A percentile compares a stretch with the other conserved stretches of the same genome.
phyloP scores from a whole-genome alignment of 1,140 invertebrate genomes.

The Cotesia typhae region DNA sequence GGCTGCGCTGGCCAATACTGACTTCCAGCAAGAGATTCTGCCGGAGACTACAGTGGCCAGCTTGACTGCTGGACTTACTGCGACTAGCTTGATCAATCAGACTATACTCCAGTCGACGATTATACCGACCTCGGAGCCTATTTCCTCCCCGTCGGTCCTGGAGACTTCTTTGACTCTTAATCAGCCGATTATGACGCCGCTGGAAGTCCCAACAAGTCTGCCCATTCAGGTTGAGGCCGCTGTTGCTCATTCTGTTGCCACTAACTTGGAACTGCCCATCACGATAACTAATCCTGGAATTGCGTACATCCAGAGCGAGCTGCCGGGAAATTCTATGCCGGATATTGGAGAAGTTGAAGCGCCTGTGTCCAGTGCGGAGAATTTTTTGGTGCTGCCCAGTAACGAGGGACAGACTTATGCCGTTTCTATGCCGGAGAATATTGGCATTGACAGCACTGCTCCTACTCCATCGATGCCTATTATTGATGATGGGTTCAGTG shows the following conservation, averaged over 20 bases:
- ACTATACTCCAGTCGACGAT: conserved; percentile 60
- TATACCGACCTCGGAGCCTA: conserved; percentile 59
- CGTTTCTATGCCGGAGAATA: conserved; percentile 55
- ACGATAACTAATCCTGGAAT: conserved; percentile 75
- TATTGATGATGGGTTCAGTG: conserved; percentile 57
- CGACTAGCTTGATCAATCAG: conserved; percentile 59
- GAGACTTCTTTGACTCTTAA: conserved; percentile 78
- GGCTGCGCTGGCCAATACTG: conserved; percentile 78
- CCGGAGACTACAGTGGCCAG: conserved; percentile 51
- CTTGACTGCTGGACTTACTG: conserved; percentile 50
- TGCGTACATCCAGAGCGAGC: conserved; percentile 61
- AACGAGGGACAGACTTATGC: conserved; percentile 54
- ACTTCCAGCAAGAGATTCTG: conserved; percentile 72
- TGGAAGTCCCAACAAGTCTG: conserved; percentile 74
- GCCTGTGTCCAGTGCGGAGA: conserved; percentile 46
- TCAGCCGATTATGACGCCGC: conserved; percentile 82
- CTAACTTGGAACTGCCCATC: conserved; percentile 72
- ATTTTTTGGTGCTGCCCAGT: conserved; percentile 55
- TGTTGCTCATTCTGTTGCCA: conserved; percentile 52
- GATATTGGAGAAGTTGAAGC: conserved; percentile 56
- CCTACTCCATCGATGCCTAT: conserved; percentile 63
- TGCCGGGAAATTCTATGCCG: conserved; percentile 55
- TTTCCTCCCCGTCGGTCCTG: conserved; percentile 67
- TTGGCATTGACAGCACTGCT: conserved; percentile 47
- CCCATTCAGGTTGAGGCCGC: conserved; percentile 59